These are phyloP conservation scores for Papilio polytes DNA, from an alignment of 1,140 invertebrate species.

Conservation along the genomic window DNA sequence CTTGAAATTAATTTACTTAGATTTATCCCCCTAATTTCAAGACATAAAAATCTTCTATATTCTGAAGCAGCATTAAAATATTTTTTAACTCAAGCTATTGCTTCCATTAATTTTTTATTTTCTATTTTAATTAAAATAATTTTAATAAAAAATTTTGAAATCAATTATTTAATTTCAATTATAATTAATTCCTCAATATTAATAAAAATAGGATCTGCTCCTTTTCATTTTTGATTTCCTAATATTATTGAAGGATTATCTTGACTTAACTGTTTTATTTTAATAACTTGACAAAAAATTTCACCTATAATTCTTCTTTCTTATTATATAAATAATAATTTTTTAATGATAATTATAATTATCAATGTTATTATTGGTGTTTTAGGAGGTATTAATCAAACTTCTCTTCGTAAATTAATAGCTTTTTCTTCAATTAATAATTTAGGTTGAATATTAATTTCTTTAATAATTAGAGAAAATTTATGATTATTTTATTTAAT, in stretches of 20 bases:
- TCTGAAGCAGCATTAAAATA: too few relatives aligned
- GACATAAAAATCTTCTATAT: too few relatives aligned
- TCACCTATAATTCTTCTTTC: conserved; percentile 75
- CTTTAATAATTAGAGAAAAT: conserved; percentile 63
- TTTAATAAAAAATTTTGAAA: conserved; percentile 68
- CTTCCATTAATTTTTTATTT: conserved; percentile 73
- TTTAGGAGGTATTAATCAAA: conserved; percentile 80
- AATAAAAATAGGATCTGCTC: conserved; percentile 78
- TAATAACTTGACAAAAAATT: conserved; percentile 85
- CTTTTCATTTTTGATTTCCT: conserved; percentile 82
- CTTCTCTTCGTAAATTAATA: conserved; percentile 81
- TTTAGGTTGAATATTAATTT: conserved; percentile 80
- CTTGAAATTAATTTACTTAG: too few relatives aligned
- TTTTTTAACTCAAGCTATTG: too few relatives aligned
- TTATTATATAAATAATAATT: conserved; percentile 72
- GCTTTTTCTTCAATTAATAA: conserved; percentile 84
- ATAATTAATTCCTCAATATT: conserved; percentile 59
- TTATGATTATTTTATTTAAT: conserved; percentile 76
- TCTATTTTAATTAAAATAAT: conserved; percentile 70
- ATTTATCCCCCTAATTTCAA: too few relatives aligned
- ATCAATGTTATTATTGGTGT: conserved; percentile 68
- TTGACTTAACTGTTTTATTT: too few relatives aligned
- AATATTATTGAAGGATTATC: conserved; percentile 69
- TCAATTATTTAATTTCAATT: conserved; percentile 59
- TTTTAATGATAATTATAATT: conserved; percentile 42